Base-by-base conservation (phyloP, 2,113 vertebrate genomes). In the Etia nguti region DNA sequence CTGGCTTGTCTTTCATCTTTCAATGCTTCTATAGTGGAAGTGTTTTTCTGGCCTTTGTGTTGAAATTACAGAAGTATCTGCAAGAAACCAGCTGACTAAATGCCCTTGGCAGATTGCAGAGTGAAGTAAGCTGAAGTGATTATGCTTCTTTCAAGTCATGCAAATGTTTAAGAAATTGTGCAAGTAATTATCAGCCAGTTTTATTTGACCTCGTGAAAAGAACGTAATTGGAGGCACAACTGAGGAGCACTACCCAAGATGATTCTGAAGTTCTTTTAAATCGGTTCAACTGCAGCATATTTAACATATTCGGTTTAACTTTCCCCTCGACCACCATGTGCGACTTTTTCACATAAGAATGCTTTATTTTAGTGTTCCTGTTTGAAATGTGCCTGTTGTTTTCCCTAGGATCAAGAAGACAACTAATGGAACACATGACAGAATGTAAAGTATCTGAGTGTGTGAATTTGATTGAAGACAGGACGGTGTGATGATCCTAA, bases 361-460 rank as follows among this genome's bases (percentile, higher is more conserved):
- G 73, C 65, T 82, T 77, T 73, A 38, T 73, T 60, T 82, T 70
- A 70, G 83, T 56, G 75, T 86, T 92, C 60, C 85, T 85, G 68
- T 93, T 94, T 94, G 90, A 95, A 94, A 90, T 92, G 80, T 94
- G 85, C 93, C 87, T 93, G 91, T 95, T 89, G 81, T 95, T 82
- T 88, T 83, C 86, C 79, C 65, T 43, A 96, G 95, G 95, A 54
- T 62, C 91, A 91, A 93, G 94, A 95, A 87, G 93, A 93, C 92
- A 89, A 85, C 94, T 85, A 91, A 91, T 93, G 93, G 93, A 88
- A 92, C 91, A 90, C 88, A 84, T 95, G 91, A 95, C 88, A 88
- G 70, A 86, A 95, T 96, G 94, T 95, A 94, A 96, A 86, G 95
- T 95, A 95, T 94, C 83, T 93, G 43, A 88, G 87, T 84, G 87